Evolutionary conservation across 1,140 invertebrate species (phyloP).

Genomic region (Drosophila simulans): DNA sequence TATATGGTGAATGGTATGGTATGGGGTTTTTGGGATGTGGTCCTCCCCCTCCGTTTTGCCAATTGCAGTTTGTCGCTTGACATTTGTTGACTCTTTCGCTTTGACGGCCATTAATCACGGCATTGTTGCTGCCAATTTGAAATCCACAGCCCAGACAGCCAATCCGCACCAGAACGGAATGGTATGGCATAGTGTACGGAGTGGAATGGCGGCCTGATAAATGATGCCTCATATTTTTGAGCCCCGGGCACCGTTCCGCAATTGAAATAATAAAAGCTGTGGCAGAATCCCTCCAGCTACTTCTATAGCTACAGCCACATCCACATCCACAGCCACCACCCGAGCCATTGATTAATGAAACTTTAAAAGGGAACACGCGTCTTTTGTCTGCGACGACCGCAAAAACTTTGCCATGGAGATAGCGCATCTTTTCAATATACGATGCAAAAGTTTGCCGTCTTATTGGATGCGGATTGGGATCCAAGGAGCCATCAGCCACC

Average conservation of each 20-base stretch:
- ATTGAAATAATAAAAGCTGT: slow-evolving; percentile 77
- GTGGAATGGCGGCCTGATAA: slow-evolving; percentile 49
- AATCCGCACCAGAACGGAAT: slow-evolving; percentile 8
- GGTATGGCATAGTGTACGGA: background rate
- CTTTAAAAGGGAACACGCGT: slow-evolving; percentile 75
- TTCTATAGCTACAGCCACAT: background rate
- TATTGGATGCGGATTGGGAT: slow-evolving; percentile 18
- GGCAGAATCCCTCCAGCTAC: no score
- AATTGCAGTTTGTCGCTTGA: slow-evolving; percentile 55
- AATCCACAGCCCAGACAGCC: slow-evolving; percentile 61
- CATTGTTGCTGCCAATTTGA: slow-evolving; percentile 80
- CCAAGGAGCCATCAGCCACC: slow-evolving; percentile 4
- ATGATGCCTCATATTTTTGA: slow-evolving; percentile 78
- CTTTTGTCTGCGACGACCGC: slow-evolving; percentile 57
- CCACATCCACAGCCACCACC: background rate
- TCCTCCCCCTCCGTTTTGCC: background rate
- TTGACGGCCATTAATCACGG: slow-evolving; percentile 80
- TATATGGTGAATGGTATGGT: background rate
- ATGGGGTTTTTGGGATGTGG: background rate
- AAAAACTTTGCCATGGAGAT: slow-evolving; percentile 60
- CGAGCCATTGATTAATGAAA: slow-evolving; percentile 74
- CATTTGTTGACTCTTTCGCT: slow-evolving; percentile 81
- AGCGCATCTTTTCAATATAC: slow-evolving; percentile 49
- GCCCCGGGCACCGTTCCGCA: slow-evolving; percentile 40
- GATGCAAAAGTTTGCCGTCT: slow-evolving; percentile 50